A percentile compares a stretch with the other conserved stretches of the same genome.
These are phyloP conservation scores for Ophiothrix spiculata DNA, from an alignment of 35 echinoderm and acorn worm species.

Conservation along the genomic window DNA sequence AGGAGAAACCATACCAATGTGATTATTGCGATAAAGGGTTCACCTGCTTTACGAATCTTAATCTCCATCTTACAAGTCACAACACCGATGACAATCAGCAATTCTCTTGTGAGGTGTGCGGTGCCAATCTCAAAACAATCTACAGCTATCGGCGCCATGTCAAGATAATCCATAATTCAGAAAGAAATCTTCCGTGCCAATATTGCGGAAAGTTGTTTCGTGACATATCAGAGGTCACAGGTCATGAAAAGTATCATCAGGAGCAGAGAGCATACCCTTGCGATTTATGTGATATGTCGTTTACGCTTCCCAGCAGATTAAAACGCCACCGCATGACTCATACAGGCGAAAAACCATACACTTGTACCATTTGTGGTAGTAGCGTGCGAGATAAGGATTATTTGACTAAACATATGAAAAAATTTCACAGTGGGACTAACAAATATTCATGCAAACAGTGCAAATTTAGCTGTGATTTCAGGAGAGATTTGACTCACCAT, in stretches of 20 bases:
- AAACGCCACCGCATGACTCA: neutral
- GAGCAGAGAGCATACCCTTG: neutral
- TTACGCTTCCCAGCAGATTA: neutral
- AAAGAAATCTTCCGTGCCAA: neutral
- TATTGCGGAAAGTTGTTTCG: neutral
- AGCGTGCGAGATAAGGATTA: neutral
- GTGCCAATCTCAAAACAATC: neutral
- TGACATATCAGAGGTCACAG: neutral
- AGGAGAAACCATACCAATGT: neutral
- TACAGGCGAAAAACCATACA: neutral
- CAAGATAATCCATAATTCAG: neutral
- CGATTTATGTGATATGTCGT: neutral
- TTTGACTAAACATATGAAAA: neutral
- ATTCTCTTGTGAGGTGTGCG: neutral
- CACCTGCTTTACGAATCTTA: neutral
- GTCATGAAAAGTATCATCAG: neutral
- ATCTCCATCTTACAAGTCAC: neutral
- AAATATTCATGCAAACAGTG: neutral
- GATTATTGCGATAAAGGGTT: neutral
- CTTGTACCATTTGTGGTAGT: neutral
- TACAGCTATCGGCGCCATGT: neutral
- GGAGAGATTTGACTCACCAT: neutral
- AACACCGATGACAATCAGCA: neutral
- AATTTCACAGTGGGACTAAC: neutral
- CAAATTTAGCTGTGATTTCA: neutral